phyloP scores from a whole-genome alignment of 2,113 vertebrate species.

The Engraulis encrasicolus region DNA sequence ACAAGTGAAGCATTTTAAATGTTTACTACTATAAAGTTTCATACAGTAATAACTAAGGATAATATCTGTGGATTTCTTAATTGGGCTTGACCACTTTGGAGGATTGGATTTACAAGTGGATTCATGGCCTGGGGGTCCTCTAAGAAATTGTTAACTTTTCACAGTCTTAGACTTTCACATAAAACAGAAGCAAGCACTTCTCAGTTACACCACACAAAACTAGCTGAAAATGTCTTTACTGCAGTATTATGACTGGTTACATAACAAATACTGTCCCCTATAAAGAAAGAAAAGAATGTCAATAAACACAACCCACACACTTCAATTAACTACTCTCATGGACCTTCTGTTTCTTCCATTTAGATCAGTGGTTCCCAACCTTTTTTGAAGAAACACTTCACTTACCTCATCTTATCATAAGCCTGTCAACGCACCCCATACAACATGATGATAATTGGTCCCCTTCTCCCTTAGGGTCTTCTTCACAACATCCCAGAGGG shows the following conservation, averaged over 20 bases:
- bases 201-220: background rate
- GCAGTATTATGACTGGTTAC: background rate
- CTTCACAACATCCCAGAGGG: too few relatives aligned
- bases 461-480: too few relatives aligned
- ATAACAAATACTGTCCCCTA: background rate
- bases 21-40: too few relatives aligned
- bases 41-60: too few relatives aligned
- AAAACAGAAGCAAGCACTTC: background rate
- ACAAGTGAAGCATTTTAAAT: too few relatives aligned
- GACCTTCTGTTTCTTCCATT: background rate
- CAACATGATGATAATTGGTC: too few relatives aligned
- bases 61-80: background rate
- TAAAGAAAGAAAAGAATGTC: background rate
- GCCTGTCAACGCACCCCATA: too few relatives aligned
- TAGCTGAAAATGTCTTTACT: background rate
- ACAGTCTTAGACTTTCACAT: background rate
- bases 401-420: too few relatives aligned
- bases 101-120: background rate
- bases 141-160: background rate
- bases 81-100: background rate
- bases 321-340: background rate
- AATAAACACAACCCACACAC: slow-evolving; percentile 2
- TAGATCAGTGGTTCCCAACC: too few relatives aligned
- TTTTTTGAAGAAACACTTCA: too few relatives aligned
- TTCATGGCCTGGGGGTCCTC: background rate